Percentiles rank a stretch among this genome's conserved stretches.
Evolutionary conservation across 2,797 vertebrate species (phyloP).

Genomic region (Cyclura pinguis): DNA sequence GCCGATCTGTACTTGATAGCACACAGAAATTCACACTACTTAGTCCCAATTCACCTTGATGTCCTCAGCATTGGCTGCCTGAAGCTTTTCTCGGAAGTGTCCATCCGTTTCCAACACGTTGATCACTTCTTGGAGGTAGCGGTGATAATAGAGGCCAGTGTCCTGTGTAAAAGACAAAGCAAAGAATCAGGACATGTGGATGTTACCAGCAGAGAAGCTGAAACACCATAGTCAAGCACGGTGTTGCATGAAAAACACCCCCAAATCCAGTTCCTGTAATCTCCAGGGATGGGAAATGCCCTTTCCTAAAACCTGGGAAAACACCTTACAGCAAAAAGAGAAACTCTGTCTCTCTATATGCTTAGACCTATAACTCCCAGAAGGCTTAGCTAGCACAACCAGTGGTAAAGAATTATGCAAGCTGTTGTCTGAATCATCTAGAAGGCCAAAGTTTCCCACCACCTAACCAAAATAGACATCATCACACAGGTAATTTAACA

Average conservation of each 20-base stretch:
- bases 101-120: slow-evolving; percentile 92
- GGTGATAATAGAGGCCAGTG: slow-evolving; percentile 91
- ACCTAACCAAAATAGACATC: background rate
- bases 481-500: background rate
- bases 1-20: background rate
- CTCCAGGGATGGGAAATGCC: background rate
- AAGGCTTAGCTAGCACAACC: background rate
- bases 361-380: background rate
- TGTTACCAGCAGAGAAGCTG: background rate
- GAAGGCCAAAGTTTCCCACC: background rate
- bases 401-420: background rate
- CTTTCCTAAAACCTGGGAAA: background rate
- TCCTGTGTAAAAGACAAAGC: slow-evolving; percentile 78
- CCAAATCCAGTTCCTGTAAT: background rate
- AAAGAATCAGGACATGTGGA: background rate
- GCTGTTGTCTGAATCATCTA: background rate
- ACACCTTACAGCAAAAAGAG: background rate
- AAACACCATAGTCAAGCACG: too few species aligned
- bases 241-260: background rate
- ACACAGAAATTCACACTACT: background rate
- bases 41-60: slow-evolving; percentile 84
- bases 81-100: slow-evolving; percentile 93
- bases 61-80: slow-evolving; percentile 90
- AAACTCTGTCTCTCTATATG: too few species aligned
- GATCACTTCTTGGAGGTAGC: slow-evolving; percentile 92